phyloP scores from a whole-genome alignment of 2,797 vertebrate genomes.

The Pseudomugil gertrudae region DNA sequence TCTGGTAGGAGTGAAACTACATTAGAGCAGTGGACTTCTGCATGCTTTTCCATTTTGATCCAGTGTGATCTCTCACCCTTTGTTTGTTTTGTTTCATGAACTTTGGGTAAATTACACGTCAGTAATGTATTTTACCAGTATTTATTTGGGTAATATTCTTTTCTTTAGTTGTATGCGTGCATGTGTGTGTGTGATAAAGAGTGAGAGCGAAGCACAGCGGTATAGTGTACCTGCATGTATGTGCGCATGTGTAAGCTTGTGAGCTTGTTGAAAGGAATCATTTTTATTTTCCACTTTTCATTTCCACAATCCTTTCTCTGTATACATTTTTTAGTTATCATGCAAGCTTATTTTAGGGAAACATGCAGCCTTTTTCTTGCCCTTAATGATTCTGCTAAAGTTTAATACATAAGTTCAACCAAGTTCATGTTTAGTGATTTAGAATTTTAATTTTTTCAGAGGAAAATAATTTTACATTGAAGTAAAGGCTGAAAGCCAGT shows the following conservation, averaged over 20 bases:
- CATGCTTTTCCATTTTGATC: constrained; percentile 80
- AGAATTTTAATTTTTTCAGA: constrained; percentile 47
- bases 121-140: constrained; percentile 69
- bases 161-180: constrained; percentile 57
- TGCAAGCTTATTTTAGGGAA: constrained; percentile 56
- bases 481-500: constrained; percentile 47
- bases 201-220: constrained; percentile 20
- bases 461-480: constrained; percentile 36
- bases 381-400: constrained; percentile 45
- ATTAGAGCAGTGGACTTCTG: constrained; percentile 82
- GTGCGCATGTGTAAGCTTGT: constrained; percentile 60
- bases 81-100: constrained; percentile 69
- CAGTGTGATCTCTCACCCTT: constrained; percentile 68
- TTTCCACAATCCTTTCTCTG: constrained; percentile 67
- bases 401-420: constrained; percentile 38
- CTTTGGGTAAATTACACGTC: constrained; percentile 71
- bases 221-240: constrained; percentile 53
- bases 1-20: constrained; percentile 83
- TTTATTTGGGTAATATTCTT: constrained; percentile 69
- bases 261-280: constrained; percentile 60
- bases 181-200: constrained; percentile 18
- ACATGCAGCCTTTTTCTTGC: constrained; percentile 27
- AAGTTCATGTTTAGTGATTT: constrained; percentile 44
- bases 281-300: constrained; percentile 67
- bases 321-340: constrained; percentile 46